Evolutionary conservation across 2,888 invertebrate genomes (phyloP), one percentile per base, ranked within the genome.

Genomic region (Leptinotarsa tumamoca): DNA sequence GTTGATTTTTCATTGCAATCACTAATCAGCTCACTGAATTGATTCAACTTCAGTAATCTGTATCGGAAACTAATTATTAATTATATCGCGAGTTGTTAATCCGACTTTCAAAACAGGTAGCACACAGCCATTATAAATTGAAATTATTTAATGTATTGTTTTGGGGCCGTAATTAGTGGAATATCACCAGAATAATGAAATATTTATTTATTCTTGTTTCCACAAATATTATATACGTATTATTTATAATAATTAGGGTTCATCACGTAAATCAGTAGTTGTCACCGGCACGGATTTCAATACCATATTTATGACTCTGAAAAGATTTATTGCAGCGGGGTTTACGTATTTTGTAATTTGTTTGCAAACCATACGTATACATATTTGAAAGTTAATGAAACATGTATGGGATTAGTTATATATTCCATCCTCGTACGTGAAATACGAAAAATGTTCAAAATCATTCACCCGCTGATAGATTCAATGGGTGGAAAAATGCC

Each of bases 91-190:
- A 43, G 18, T 58, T 7, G 18, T 33, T 7, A 21, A 58, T 58
- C 21, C 58, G 3, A 18, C 23, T 58, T 58, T 23, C 58, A 23
- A 14, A 58, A 58, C 21, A 58, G 58, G 14, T 58, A 58, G 21
- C 58, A 58, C 21, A 21, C 58, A 3, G 23, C 2, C 13, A 58
- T 23, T 21, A 58, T 58, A 23, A 21, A 58, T 58, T 58, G 10
- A 18, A 58, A 58, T 58, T 58, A 58, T 58, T 58, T 4, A 56
- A 56, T 58, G 58, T 18, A 21, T 58, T 10, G 21, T 58, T 58
- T 56, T 58, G 58, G 13, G 13, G 21, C 14, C 4, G 23, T 58
- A 13, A 58, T 58, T 21, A 14, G 4, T 7, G 3, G 23, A 14
- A 21, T 21, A 23, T 58, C 13, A 23, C 21, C 4, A 18, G 18